phyloP scores from a whole-genome alignment of 1,140 invertebrate species.

The Lasioglossum albipes region DNA sequence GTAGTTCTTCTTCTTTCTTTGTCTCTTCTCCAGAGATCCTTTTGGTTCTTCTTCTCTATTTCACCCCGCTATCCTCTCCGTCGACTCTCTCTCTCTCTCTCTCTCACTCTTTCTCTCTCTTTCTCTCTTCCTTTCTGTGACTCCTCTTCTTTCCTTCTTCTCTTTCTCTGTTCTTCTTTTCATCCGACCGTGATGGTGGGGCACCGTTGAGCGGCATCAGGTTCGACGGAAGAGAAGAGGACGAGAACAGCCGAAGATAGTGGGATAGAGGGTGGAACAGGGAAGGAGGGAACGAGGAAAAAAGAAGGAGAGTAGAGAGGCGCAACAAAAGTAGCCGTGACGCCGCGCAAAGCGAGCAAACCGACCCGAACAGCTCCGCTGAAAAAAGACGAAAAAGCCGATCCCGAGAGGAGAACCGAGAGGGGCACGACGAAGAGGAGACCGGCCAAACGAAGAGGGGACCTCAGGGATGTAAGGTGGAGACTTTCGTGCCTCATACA shows the following conservation, averaged over 20 bases:
- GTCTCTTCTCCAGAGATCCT: too few relatives aligned
- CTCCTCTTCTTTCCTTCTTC: too few relatives aligned
- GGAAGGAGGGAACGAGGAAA: constrained; percentile 51
- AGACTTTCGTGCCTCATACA: constrained; percentile 47
- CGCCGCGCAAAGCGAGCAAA: constrained; percentile 64
- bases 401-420: constrained; percentile 50
- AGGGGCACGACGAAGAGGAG: constrained; percentile 49
- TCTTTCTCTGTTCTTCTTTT: too few relatives aligned
- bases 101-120: too few relatives aligned
- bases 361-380: constrained; percentile 50
- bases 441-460: constrained; percentile 39
- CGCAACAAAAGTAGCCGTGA: constrained; percentile 72
- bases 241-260: constrained; percentile 21
- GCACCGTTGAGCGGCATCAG: neutral
- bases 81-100: too few relatives aligned
- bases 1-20: too few relatives aligned
- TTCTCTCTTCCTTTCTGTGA: too few relatives aligned
- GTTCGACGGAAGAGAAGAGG: constrained; percentile 23
- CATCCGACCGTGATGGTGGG: too few relatives aligned
- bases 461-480: constrained; percentile 60
- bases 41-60: too few relatives aligned
- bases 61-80: too few relatives aligned
- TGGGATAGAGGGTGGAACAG: constrained; percentile 34
- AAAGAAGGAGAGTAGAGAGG: constrained; percentile 60
- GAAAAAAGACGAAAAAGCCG: constrained; percentile 63